Base-by-base conservation (phyloP, 2,797 vertebrate genomes). In the Scleropages formosus region DNA sequence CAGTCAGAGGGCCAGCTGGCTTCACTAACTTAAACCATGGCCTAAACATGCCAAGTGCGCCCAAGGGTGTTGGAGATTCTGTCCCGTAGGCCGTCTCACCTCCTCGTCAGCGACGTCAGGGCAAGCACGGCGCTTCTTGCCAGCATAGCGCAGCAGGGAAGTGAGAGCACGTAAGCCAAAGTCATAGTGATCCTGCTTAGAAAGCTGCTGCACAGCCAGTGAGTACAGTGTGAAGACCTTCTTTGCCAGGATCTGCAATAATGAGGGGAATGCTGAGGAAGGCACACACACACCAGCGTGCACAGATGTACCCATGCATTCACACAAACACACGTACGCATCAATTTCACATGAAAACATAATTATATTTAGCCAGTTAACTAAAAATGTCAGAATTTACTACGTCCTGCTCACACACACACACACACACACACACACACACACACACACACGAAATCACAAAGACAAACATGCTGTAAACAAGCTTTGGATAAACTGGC, bases 151-250 rank as follows among this genome's bases (percentile, higher is more conserved):
- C 49, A 97, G 91, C 62, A 96, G 87, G 0, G 95, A 95, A 22
- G 94, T 96, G 79, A 96, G 94, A 0, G 95, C 94, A 0, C 95
- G 92, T 3, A 97, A 89, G 46, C 96, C 95, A 4, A 96, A 97
- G 82, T 97, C 95, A 12, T 97, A 97, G 80, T 97, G 96, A 81
- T 96, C 95, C 83, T 95, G 95, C 76, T 91, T 91, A 66, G 96
- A 97, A n/a, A 97, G 89, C 87, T 96, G 95, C 85, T 96, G 95
- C 76, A 92, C 83, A 0, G 95, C 95, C 85, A 97, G 86, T 0
- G 90, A 94, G 86, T 96, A 96, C 6, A 97, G 88, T 0, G 94
- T 96, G 81, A 93, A 93, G 27, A 96, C 94, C 75, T 96, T 96
- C 91, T 94, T 95, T 18, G 95, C 95, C 83, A 96, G 89, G 69